Percentiles rank a stretch among this genome's conserved stretches.
Evolutionary conservation across 2,113 vertebrate species (phyloP).

Genomic region (Probosciger aterrimus): DNA sequence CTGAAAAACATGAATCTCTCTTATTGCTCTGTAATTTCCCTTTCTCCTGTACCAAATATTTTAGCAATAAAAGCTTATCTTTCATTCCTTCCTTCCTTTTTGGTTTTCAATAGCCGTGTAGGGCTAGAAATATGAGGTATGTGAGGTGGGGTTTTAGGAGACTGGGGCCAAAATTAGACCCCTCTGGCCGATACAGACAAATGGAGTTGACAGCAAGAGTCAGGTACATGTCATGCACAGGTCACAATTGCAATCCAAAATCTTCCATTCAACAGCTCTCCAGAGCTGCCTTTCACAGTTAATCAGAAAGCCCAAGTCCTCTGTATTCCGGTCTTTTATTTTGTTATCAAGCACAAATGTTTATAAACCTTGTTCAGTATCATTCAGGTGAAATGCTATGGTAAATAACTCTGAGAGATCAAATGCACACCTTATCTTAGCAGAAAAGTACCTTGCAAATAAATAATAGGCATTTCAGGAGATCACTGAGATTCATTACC

Average conservation of each 20-base stretch:
- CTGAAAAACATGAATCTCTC: not conserved
- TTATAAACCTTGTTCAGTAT: conserved; percentile 11
- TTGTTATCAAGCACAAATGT: not conserved
- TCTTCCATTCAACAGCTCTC: not conserved
- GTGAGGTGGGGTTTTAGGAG: not conserved
- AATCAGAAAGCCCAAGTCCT: not conserved
- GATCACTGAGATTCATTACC: conserved; percentile 68
- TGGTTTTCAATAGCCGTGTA: not conserved
- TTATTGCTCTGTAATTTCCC: not conserved
- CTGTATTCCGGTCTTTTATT: not conserved
- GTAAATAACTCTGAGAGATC: conserved; percentile 20
- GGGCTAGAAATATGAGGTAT: not conserved
- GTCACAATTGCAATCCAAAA: not conserved
- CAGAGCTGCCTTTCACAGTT: not conserved
- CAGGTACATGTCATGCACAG: not conserved
- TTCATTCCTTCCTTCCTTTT: not conserved
- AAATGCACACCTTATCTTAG: conserved; percentile 36
- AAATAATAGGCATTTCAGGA: conserved; percentile 59
- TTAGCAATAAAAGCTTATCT: not conserved
- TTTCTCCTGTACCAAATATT: not conserved
- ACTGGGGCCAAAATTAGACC: not conserved
- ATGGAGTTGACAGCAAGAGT: not conserved
- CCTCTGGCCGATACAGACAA: not conserved
- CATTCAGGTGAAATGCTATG: not conserved
- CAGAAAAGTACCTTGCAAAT: conserved; percentile 44